Evolutionary conservation across 2,888 invertebrate genomes (phyloP).

Genomic region (Oscheius sp.): DNA sequence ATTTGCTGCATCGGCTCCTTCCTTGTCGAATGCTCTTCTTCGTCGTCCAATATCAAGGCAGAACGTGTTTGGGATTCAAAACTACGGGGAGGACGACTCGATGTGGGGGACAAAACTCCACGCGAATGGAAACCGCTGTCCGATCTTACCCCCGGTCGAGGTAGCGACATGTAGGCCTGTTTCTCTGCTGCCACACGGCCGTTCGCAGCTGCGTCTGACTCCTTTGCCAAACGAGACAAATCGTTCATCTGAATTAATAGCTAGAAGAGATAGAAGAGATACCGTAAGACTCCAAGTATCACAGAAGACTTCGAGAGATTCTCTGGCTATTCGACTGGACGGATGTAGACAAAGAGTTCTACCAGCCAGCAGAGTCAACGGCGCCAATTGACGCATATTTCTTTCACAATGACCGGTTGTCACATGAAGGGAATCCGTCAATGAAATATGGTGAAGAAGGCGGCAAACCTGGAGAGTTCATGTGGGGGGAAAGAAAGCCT

Average conservation of each 20-base stretch:
- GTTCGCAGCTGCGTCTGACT: conserved; percentile 67
- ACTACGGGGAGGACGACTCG: conserved; percentile 24
- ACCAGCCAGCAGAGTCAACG: conserved; percentile 91
- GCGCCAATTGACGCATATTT: conserved; percentile 91
- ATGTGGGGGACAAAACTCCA: conserved; percentile 6
- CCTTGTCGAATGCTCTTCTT: background rate
- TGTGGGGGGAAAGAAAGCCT: background rate
- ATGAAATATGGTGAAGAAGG: conserved; percentile 90
- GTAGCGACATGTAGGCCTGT: conserved; percentile 89
- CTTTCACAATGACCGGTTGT: conserved; percentile 95
- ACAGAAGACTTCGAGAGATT: conserved; percentile 83
- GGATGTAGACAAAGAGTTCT: conserved; percentile 90
- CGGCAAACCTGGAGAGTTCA: conserved; percentile 88
- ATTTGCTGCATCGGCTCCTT: conserved; percentile 20
- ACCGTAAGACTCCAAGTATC: conserved; percentile 76
- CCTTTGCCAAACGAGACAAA: conserved; percentile 77
- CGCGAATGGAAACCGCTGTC: conserved; percentile 14
- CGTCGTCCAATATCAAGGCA: conserved; percentile 19
- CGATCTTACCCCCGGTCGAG: conserved; percentile 85
- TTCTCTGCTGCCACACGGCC: conserved; percentile 75
- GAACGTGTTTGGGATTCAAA: conserved; percentile 32
- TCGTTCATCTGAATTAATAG: conserved; percentile 70
- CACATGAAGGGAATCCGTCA: conserved; percentile 91
- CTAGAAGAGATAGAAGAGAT: background rate
- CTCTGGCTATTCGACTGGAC: conserved; percentile 91